Base-by-base conservation (phyloP, 2,797 vertebrate genomes). In the Gymnoscopelus braueri region DNA sequence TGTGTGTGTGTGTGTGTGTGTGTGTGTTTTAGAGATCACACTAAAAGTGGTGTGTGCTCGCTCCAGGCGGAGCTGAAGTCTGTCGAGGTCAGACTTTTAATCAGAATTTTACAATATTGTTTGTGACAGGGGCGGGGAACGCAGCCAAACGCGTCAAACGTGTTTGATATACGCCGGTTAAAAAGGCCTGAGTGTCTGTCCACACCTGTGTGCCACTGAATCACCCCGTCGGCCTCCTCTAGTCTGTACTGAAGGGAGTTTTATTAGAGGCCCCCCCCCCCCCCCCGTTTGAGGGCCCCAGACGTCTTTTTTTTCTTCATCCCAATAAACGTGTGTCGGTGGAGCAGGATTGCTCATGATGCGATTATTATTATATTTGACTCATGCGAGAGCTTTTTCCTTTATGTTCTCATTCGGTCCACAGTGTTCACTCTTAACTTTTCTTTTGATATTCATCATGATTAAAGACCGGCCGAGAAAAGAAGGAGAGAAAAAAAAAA, bases 161-260 rank as follows among this genome's bases (percentile, higher is more conserved):
- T 75, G 71, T 84, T 73, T 81, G 65, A 75, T 60, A 51, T 67
- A 73, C 56, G 65, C 57, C 3, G 0, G 57, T 79, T 72, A 44
- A 50, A 52, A 29, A 29, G 3, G 63, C 80, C 60, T 2, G 26
- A 29, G 26, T 76, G 58, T 29, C 26, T 59, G 51, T 71, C 78
- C 82, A 65, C 86, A 90, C 83, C 86, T 29, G 26, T 90, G 83
- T 64, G 56, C 66, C 15, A 48, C 55, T 89, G 74, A 91, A 78
- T 87, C 82, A 84, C 19, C 4, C 14, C 19, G 58, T 14, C 19
- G 19, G 19, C 1, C 32, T 32, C 32, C 3, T 3, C 32, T 32
- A 32, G 32, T 4, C 35, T 39, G 6, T 7, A 39, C 19, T 19
- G 19, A 19, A 19, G 19, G 19, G 19, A 19, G 19, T 19, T 19